Conservation (phyloP, 2,113 vertebrate species). For the Pedetes capensis region DNA sequence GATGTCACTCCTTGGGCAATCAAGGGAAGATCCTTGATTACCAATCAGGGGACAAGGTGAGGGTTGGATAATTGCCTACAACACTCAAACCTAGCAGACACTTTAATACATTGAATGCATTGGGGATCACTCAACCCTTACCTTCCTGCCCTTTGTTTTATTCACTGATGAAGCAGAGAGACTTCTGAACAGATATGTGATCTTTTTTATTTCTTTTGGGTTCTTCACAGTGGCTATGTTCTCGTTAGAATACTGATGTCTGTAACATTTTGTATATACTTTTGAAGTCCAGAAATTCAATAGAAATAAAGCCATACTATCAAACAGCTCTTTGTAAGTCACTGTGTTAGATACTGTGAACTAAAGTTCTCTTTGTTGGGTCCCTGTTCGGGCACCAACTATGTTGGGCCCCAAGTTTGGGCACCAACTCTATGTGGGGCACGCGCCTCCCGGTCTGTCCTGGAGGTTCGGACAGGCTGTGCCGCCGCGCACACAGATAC, state of each 20-base stretch:
- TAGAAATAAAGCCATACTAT: not conserved
- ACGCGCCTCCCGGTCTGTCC: too few species aligned
- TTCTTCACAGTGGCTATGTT: not conserved
- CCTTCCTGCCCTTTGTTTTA: not conserved
- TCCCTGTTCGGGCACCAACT: too few species aligned
- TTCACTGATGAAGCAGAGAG: not conserved
- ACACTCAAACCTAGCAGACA: not conserved
- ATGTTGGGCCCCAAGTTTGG: too few species aligned
- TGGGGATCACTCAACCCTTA: not conserved
- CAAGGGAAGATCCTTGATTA: too few species aligned
- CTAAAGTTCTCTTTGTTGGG: too few species aligned
- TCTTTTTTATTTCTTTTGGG: not conserved
- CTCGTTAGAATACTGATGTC: not conserved
- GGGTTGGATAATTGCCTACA: too few species aligned
- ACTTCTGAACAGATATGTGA: not conserved
- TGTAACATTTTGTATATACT: not conserved
- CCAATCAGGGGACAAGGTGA: too few species aligned
- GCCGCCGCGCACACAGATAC: too few species aligned
- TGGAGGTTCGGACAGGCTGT: too few species aligned
- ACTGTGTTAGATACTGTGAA: not conserved
- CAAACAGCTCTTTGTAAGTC: not conserved
- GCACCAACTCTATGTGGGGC: too few species aligned
- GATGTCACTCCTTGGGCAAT: too few species aligned
- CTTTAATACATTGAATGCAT: not conserved
- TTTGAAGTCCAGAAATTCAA: not conserved